phyloP scores from a whole-genome alignment of 2,797 vertebrate genomes.

The Eutrigla gurnardus region DNA sequence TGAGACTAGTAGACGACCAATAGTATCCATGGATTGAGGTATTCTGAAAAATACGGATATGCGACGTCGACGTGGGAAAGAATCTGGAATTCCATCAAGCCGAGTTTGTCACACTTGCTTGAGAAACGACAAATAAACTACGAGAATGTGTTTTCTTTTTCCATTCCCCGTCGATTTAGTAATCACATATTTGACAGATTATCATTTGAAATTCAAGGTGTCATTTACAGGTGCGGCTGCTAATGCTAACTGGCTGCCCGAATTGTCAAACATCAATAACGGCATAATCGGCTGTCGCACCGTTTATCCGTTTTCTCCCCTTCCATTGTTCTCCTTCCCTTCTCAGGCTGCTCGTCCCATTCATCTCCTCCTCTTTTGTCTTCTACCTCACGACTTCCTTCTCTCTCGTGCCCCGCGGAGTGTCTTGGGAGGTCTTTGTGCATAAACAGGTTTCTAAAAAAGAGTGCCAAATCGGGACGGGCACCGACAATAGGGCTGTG shows the following conservation, averaged over 20 bases:
- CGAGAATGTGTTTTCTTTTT: background rate
- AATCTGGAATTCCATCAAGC: background rate
- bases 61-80: background rate
- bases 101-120: background rate
- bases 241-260: background rate
- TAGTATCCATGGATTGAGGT: slow-evolving; percentile 19
- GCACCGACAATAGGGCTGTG: slow-evolving; percentile 55
- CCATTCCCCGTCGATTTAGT: background rate
- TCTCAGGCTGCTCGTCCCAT: slow-evolving; percentile 4
- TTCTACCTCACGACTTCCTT: slow-evolving; percentile 21
- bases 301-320: too few species aligned
- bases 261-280: background rate
- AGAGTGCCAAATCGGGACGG: slow-evolving; percentile 49
- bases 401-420: slow-evolving; percentile 45
- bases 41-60: slow-evolving; percentile 15
- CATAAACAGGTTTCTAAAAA: slow-evolving; percentile 67
- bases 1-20: slow-evolving; percentile 12
- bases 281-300: background rate
- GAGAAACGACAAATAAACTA: background rate
- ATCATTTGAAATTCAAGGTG: background rate
- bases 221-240: background rate
- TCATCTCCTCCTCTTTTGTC: slow-evolving; percentile 28
- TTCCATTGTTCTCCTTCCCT: background rate
- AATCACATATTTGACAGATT: background rate
- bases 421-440: slow-evolving; percentile 48